Evolutionary conservation across 2,113 vertebrate species (phyloP), one percentile per base, ranked within the genome.

Genomic region (Callospermophilus lateralis): DNA sequence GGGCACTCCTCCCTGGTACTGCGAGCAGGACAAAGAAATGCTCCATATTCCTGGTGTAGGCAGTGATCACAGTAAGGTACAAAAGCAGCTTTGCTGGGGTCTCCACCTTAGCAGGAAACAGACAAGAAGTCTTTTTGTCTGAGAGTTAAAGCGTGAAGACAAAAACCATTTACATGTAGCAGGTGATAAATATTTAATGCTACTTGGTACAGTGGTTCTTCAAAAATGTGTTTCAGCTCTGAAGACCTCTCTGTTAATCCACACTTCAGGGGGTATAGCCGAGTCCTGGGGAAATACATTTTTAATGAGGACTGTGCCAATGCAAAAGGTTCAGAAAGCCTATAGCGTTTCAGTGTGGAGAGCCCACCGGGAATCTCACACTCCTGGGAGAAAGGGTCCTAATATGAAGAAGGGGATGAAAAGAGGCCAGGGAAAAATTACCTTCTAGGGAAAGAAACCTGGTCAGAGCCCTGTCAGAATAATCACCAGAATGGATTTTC

Each of bases 141-240:
- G 55, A 65, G 48, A 90, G 67, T 83, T 88, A 91, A 94, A 91
- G 70, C 77, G 96, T 97, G 78, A 72, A 97, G 98, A 97, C 17
- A 39, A 51, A 51, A 96, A 61, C 48, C 92, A 90, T 76, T 95
- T 93, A 89, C 93, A 98, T 97, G 42, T 77, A 94, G 78, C 92
- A 96, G 37, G 15, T 97, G 90, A 97, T 95, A 92, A 97, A 94
- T 95, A 90, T 93, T 97, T 96, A 95, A 97, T 4, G 0, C 10
- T 32, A 67, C 85, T 92, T 90, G 87, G 96, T 94, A 94, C 39
- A 94, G 67, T 28, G 45, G 79, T 68, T 97, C 78, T 92, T 95
- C 73, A 93, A 83, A 73, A 72, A 87, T 93, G 37, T 83, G 77
- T 93, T 93, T 96, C 96, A 12, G 79, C 39, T 28, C 79, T n/a